A percentile compares a stretch with the other conserved stretches of the same genome.
Evolutionary conservation across 2,797 vertebrate genomes (phyloP).

Genomic region (Esox masquinongy): DNA sequence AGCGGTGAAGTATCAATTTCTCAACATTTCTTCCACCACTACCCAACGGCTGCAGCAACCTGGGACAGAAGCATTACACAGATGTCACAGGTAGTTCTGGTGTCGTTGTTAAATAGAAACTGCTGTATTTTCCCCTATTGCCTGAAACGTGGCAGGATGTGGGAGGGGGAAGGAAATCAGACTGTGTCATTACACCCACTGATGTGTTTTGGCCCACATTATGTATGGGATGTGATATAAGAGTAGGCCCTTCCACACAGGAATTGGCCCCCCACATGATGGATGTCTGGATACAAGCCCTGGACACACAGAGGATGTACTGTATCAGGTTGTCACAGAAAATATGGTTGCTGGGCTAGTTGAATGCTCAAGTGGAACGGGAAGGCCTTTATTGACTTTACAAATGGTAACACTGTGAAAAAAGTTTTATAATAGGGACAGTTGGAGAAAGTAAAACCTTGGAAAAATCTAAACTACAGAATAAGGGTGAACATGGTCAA

Average conservation of each 20-base stretch:
- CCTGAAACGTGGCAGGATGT: neutral
- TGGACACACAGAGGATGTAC: constrained; percentile 46
- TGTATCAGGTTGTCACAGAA: constrained; percentile 20
- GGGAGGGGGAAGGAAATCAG: constrained; percentile 33
- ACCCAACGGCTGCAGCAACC: constrained; percentile 42
- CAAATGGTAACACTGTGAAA: constrained; percentile 36
- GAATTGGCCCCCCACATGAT: constrained; percentile 62
- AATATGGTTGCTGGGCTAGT: constrained; percentile 42
- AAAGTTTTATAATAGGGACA: neutral
- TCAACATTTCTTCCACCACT: constrained; percentile 32
- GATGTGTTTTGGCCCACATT: constrained; percentile 70
- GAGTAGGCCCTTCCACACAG: constrained; percentile 10
- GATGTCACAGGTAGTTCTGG: constrained; percentile 69
- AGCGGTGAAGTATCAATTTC: constrained; percentile 63
- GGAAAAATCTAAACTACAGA: neutral
- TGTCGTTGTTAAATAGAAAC: constrained; percentile 69
- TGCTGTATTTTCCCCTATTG: constrained; percentile 14
- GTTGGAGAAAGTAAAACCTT: neutral
- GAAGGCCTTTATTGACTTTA: constrained; percentile 46
- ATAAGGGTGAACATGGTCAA: neutral
- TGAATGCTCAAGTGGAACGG: constrained; percentile 31
- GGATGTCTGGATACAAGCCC: constrained; percentile 56
- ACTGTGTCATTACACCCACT: constrained; percentile 67
- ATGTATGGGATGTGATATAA: constrained; percentile 56
- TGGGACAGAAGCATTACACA: constrained; percentile 66